Evolutionary conservation across 2,888 invertebrate genomes (phyloP).

Genomic region (Glyphotaelius pellucidus): DNA sequence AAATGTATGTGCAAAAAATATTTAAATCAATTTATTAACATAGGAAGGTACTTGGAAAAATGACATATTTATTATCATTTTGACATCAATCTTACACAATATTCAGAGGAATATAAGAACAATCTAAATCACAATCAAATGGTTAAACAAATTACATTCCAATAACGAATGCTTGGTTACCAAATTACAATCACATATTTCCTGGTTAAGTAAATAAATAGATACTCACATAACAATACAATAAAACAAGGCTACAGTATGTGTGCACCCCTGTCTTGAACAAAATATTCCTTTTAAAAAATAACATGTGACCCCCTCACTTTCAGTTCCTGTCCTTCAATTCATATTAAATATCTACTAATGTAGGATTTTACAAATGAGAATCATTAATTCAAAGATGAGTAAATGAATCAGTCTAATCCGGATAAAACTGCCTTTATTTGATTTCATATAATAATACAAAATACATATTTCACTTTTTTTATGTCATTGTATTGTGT

Average conservation of each 20-base stretch:
- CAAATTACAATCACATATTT: not conserved
- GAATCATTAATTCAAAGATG: not conserved
- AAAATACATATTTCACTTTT: too few species aligned
- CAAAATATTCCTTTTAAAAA: not conserved
- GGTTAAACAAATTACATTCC: not conserved
- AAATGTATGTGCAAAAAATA: not conserved
- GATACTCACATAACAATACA: not conserved
- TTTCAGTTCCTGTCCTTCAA: not conserved
- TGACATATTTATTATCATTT: not conserved
- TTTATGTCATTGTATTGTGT: too few species aligned
- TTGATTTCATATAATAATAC: not conserved
- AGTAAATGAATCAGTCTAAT: not conserved
- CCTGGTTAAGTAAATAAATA: not conserved
- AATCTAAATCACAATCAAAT: not conserved
- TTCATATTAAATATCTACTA: not conserved
- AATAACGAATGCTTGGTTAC: not conserved
- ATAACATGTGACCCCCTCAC: not conserved
- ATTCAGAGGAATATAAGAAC: not conserved
- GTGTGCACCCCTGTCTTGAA: not conserved
- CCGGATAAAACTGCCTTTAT: not conserved
- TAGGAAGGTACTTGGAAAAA: not conserved
- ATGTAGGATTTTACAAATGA: not conserved
- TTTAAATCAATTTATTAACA: not conserved
- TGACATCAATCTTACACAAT: not conserved
- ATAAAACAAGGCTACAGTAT: not conserved